Percentiles rank a stretch among this genome's conserved stretches.
These are phyloP conservation scores for Sminthurinus signatus DNA, from an alignment of 1,140 invertebrate species.

Conservation along the genomic window DNA sequence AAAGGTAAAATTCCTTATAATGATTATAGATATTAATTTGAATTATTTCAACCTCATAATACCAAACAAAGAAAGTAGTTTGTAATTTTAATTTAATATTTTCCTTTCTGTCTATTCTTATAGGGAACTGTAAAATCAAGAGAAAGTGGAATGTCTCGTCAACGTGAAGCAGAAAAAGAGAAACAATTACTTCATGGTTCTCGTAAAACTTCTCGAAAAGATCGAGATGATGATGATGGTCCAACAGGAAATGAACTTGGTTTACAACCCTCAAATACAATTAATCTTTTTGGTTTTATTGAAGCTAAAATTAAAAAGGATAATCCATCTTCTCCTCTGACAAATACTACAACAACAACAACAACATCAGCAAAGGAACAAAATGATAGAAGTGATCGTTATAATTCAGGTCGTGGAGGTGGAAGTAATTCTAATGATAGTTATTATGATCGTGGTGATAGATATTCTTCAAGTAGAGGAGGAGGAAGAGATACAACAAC, in stretches of 20 bases:
- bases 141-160: not conserved
- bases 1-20: slow-evolving; percentile 17
- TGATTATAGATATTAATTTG: not conserved
- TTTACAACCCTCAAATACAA: slow-evolving; percentile 25
- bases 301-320: slow-evolving; percentile 22
- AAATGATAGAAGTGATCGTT: not conserved
- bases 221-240: slow-evolving; percentile 27
- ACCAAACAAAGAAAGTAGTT: not conserved
- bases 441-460: not conserved
- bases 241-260: slow-evolving; percentile 11
- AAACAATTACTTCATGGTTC: not conserved
- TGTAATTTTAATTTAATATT: not conserved
- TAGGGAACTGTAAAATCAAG: not conserved
- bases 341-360: not conserved
- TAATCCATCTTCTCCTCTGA: too few species aligned
- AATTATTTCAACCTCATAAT: too few species aligned
- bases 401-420: not conserved
- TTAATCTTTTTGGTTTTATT: slow-evolving; percentile 34
- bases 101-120: not conserved
- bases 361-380: not conserved
- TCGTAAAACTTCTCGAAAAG: slow-evolving; percentile 6
- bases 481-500: slow-evolving; percentile 1
- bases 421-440: not conserved
- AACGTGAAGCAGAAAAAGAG: not conserved
- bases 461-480: not conserved